Percentiles rank a stretch among this genome's conserved stretches.
phyloP scores from a whole-genome alignment of 2,113 vertebrate genomes.

The Burhinus oedicnemus region DNA sequence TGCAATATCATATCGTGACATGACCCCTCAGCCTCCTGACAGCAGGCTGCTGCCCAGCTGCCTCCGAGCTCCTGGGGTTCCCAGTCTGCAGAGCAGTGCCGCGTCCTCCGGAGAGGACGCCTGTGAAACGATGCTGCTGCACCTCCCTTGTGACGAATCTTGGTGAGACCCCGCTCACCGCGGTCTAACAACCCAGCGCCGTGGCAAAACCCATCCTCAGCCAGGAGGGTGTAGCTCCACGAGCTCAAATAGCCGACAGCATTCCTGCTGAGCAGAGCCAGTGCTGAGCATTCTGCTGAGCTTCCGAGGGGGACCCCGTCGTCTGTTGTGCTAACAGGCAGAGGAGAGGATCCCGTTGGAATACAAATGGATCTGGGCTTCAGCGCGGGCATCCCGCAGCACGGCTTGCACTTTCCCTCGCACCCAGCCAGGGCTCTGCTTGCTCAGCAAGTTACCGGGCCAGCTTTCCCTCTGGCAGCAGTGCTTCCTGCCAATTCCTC shows the following conservation, averaged over 20 bases:
- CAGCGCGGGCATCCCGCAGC: background rate
- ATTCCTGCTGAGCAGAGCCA: background rate
- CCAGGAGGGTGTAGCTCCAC: background rate
- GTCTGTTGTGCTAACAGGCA: background rate
- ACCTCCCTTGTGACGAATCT: background rate
- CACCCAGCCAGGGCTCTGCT: background rate
- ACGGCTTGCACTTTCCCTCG: background rate
- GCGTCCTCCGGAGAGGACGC: background rate
- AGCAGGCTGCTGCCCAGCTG: background rate
- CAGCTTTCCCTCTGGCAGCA: background rate
- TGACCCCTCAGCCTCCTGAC: background rate
- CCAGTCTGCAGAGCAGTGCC: background rate
- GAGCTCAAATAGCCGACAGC: background rate
- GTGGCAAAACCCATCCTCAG: background rate
- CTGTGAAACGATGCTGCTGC: background rate
- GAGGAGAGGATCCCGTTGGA: background rate
- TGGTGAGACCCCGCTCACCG: rapidly evolving
- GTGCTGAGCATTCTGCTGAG: background rate
- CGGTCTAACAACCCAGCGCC: background rate
- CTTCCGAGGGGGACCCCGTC: background rate
- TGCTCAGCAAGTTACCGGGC: background rate
- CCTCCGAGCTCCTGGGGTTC: background rate
- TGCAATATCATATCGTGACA: rapidly evolving
- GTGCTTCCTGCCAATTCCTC: background rate
- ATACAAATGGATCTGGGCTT: background rate